Conservation (phyloP, 1,140 invertebrate species). For the Pemphigus obesinymphae region DNA sequence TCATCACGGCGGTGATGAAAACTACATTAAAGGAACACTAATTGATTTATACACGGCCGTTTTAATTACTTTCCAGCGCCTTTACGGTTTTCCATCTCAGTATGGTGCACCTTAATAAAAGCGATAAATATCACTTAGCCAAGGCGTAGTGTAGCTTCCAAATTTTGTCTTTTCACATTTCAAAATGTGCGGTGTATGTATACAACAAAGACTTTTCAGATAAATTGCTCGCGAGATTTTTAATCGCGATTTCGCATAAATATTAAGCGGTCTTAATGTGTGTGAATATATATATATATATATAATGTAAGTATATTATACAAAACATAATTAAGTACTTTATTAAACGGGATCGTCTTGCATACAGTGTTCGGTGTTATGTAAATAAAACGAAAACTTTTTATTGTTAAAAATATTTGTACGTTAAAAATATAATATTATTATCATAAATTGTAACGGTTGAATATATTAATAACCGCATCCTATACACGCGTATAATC, state of each 20-base stretch:
- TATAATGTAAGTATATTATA: background rate
- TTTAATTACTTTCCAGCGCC: conserved; percentile 37
- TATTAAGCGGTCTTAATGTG: background rate
- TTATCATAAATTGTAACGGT: no score
- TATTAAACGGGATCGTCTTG: no score
- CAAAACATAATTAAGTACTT: no score
- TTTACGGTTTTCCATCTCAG: conserved; percentile 20
- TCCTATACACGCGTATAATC: no score
- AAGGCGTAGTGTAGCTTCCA: background rate
- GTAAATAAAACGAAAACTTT: no score
- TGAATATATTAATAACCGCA: no score
- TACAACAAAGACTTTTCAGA: background rate
- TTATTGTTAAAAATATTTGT: no score
- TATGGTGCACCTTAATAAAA: conserved; percentile 40
- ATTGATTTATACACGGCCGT: conserved; percentile 38
- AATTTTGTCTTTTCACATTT: background rate
- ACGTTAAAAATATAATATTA: no score
- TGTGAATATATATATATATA: background rate
- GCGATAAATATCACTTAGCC: conserved; percentile 40
- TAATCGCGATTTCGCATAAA: background rate
- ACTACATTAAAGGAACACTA: conserved; percentile 30
- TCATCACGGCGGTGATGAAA: background rate
- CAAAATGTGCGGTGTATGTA: background rate
- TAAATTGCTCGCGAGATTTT: background rate
- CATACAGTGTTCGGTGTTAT: no score